Evolutionary conservation across 2,888 invertebrate genomes (phyloP), one percentile per base, ranked within the genome.

Genomic region (Exephanes ischioxanthus): DNA sequence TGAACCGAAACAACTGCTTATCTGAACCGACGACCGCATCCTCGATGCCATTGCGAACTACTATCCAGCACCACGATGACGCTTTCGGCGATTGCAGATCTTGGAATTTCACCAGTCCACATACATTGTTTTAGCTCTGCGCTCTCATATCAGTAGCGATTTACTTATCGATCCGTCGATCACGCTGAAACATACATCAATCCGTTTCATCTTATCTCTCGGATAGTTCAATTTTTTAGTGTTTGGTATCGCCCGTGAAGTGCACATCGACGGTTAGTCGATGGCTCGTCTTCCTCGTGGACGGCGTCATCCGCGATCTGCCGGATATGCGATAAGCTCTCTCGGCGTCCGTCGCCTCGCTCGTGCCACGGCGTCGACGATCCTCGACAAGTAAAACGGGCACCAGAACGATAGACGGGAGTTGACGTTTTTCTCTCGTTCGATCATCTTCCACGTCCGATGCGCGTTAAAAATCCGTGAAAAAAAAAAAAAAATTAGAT

Each of bases 11-110:
- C 72, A 80, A 63, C 3, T 55, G 77, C 77, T 87, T 87, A 84
- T 87, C 87, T 33, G 48, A 68, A 86, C 86, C 86, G 85, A 67
- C 84, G 67, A 84, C 86, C 88, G 76, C 87, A 84, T 82, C 83
- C 85, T 83, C 82, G 71, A 70, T 79, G 78, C 77, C 80, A 33
- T 19, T 66, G 41, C 53, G 33, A 16, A n/a, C 58, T 30, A n/a
- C 58, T 48, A 26, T 22, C 3, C 70, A 33, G 33, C 66, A 71
- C 67, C 71, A 53, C 83, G 68, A 83, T 80, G 85, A 73, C 78
- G 80, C 51, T 76, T 68, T 80, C 33, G 53, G 33, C 71, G 45
- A 61, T 67, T 72, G 71, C 67, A 53, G 75, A 41, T 33, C 63
- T 14, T 30, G 33, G 33, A 1, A 9, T 16, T 33, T 30, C 33